Base-by-base conservation (phyloP, 2,113 vertebrate genomes). In the Charadrius vociferus region DNA sequence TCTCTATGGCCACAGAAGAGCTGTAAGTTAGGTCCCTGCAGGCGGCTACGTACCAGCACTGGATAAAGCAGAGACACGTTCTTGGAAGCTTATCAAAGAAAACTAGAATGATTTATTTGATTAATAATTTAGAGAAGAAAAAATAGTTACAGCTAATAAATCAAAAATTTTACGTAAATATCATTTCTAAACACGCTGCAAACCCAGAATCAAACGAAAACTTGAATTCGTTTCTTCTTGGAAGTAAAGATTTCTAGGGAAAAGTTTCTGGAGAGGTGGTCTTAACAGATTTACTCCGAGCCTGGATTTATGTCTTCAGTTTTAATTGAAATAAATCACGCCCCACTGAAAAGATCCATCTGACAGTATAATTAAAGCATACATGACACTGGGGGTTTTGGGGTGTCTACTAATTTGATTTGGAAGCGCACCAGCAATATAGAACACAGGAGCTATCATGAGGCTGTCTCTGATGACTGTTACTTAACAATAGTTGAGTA, bases 121-220 rank as follows among this genome's bases (percentile, higher is more conserved):
- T 49, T 79, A 72, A 63, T 55, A 74, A 59, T 47, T 81, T 36
- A 23, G 39, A 72, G 8, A 80, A 73, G n/a, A 30, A 56, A 77
- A 85, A 81, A 50, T 4, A 56, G 14, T 24, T 66, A 67, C 39
- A 87, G 55, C 20, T 87, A 79, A 78, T 84, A 86, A 80, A 77
- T 61, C 1, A 41, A 63, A 81, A 41, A 32, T 2, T 29, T 21
- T 18, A 71, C 0, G 0, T 59, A 52, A 78, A 86, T 14, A 30
- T 72, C 0, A 67, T 29, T 77, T 74, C 45, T 74, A 88, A 88
- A 73, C 1, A 2, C 12, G 52, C 23, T 74, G 41, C 45, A 84
- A 91, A 50, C 14, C 12, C 50, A 59, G n/a, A 58, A 52, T 61
- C 56, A 56, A 59, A 50, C 1, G 2, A 67, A 59, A 82, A 81